phyloP scores from a whole-genome alignment of 2,888 invertebrate species.

The Emmelina monodactyla region DNA sequence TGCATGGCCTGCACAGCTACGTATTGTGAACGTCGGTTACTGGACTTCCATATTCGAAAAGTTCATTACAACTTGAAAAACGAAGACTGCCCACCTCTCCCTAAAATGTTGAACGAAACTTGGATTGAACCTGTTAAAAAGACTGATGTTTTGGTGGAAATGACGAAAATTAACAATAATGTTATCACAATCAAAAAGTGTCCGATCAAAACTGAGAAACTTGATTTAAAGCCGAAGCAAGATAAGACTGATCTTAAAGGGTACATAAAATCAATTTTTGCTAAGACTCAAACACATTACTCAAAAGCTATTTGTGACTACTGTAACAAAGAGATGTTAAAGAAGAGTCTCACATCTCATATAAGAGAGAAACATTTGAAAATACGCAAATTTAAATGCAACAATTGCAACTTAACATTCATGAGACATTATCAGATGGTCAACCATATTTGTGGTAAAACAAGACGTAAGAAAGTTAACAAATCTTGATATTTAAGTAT shows the following conservation, averaged over 20 bases:
- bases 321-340: conserved; percentile 45
- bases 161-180: conserved; percentile 41
- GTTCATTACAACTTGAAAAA: conserved; percentile 30
- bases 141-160: conserved; percentile 31
- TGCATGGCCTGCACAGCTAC: conserved; percentile 31
- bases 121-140: conserved; percentile 37
- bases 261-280: conserved; percentile 25
- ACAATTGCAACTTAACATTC: conserved; percentile 24
- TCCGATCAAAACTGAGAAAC: conserved; percentile 14
- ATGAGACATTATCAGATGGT: conserved; percentile 34
- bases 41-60: conserved; percentile 35
- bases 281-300: conserved; percentile 26
- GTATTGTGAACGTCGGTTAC: conserved; percentile 34
- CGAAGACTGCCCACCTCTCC: conserved; percentile 17
- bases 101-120: conserved; percentile 33
- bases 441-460: conserved; percentile 29
- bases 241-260: conserved; percentile 9
- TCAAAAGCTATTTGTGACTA: conserved; percentile 41
- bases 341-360: conserved; percentile 38
- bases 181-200: conserved; percentile 31
- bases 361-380: conserved; percentile 39
- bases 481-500: no score
- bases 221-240: background rate
- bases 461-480: no score
- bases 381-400: conserved; percentile 31